Base-by-base conservation (phyloP, 2,797 vertebrate species). In the Xenopus petersii region DNA sequence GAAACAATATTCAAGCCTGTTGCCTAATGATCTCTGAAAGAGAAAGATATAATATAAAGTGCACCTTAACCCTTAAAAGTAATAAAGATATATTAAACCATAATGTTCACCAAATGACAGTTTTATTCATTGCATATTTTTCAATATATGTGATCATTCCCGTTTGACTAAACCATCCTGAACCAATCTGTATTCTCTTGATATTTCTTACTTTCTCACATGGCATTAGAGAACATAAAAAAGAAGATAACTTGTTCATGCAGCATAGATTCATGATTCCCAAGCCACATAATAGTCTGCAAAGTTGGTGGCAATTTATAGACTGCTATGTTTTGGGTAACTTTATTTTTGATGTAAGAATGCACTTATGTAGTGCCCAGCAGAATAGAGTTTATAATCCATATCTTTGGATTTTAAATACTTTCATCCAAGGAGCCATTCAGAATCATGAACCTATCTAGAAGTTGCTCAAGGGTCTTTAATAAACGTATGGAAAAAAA, bases 361-460 rank as follows among this genome's bases (percentile, higher is more conserved):
- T 74, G 56, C 0, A 56, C 83, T 84, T 82, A 75, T 83, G 66
- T 75, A 72, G 74, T 21, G 83, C 67, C 79, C 70, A 79, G 56
- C 12, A 87, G 80, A 89, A 83, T 73, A 78, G 16, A 66, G 65
- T 86, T 87, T 87, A 84, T 84, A 88, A 87, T 68, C 66, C 64
- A 66, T 78, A 75, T 36, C 36, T 84, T 81, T 85, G n/a, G 73
- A 74, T 85, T 86, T 81, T 86, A 81, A 86, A 83, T 86, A 83
- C 83, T 87, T 85, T 83, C 73, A 83, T 63, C 71, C 81, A 74
- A 88, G 70, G 67, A 82, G 82, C 86, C 47, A 81, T 82, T 86
- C 83, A 81, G 2, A 60, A 68, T 80, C 67, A 80, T 81, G 82
- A 86, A 81, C 60, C 82, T 16, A 51, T 80, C 12, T 60, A 55